Percentiles rank a stretch among this genome's conserved stretches.
Conservation (phyloP, 2,797 vertebrate species). For the Clarias fuscus region DNA sequence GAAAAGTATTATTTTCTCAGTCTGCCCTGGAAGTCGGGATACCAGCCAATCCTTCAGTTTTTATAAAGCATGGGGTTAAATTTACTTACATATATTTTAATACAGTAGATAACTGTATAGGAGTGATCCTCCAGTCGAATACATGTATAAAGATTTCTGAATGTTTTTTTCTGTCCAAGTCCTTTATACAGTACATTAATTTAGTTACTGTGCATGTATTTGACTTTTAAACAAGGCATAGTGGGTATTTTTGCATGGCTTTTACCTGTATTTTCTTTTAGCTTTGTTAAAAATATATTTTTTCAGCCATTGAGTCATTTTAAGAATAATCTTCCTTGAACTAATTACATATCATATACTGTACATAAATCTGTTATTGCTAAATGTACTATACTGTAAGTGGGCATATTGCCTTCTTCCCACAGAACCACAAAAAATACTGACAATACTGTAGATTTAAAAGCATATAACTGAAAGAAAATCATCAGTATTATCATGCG, state of each 20-base stretch:
- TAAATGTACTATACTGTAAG: conserved; percentile 39
- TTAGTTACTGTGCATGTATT: neutral
- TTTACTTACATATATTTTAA: neutral
- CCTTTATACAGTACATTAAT: neutral
- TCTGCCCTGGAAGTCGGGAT: neutral
- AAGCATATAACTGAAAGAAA: too few species aligned
- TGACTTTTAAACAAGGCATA: neutral
- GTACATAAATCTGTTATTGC: conserved; percentile 38
- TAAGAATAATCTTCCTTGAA: conserved; percentile 44
- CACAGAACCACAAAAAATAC: conserved; percentile 38
- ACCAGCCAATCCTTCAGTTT: neutral
- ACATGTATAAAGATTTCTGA: neutral
- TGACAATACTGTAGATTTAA: conserved; percentile 22
- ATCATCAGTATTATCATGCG: neutral
- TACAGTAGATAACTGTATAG: neutral
- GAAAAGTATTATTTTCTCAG: neutral
- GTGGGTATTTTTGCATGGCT: neutral
- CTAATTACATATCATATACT: conserved; percentile 48
- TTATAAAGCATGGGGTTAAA: neutral
- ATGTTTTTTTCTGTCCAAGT: neutral
- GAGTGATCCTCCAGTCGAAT: neutral
- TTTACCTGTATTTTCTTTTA: neutral
- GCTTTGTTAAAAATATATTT: neutral
- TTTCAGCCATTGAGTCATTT: conserved; percentile 37
- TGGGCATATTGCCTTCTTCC: conserved; percentile 38